phyloP scores from a whole-genome alignment of 2,797 vertebrate species.

The Anolis apletophallus region DNA sequence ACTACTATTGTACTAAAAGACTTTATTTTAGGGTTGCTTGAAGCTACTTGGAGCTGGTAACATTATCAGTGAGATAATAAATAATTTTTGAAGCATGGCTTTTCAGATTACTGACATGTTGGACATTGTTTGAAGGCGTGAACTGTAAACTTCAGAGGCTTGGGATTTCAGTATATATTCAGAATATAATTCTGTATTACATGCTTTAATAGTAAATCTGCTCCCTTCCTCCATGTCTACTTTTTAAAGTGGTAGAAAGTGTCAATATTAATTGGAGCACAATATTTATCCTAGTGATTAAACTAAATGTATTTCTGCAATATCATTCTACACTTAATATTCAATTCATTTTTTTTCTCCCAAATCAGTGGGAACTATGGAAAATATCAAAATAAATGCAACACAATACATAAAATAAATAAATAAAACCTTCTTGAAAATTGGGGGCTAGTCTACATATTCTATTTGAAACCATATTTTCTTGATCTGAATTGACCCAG shows the following conservation, averaged over 20 bases:
- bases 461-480: too few relatives aligned
- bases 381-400: not conserved
- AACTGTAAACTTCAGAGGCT: not conserved
- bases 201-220: not conserved
- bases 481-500: too few relatives aligned
- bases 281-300: too few relatives aligned
- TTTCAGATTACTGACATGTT: too few relatives aligned
- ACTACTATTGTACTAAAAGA: too few relatives aligned
- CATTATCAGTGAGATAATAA: not conserved
- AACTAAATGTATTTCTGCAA: too few relatives aligned
- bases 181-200: not conserved
- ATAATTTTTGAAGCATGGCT: not conserved
- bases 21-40: not conserved
- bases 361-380: too few relatives aligned
- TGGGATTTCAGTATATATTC: not conserved
- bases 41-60: not conserved
- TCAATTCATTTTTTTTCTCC: too few relatives aligned
- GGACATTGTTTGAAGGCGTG: too few relatives aligned
- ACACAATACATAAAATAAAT: too few relatives aligned
- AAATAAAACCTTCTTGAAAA: not conserved
- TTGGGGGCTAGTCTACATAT: not conserved
- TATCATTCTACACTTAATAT: too few relatives aligned
- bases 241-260: not conserved
- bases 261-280: not conserved
- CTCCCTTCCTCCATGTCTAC: not conserved